These are phyloP conservation scores for Scartelaos histophorus DNA, from an alignment of 2,113 vertebrate genomes.

Conservation along the genomic window DNA sequence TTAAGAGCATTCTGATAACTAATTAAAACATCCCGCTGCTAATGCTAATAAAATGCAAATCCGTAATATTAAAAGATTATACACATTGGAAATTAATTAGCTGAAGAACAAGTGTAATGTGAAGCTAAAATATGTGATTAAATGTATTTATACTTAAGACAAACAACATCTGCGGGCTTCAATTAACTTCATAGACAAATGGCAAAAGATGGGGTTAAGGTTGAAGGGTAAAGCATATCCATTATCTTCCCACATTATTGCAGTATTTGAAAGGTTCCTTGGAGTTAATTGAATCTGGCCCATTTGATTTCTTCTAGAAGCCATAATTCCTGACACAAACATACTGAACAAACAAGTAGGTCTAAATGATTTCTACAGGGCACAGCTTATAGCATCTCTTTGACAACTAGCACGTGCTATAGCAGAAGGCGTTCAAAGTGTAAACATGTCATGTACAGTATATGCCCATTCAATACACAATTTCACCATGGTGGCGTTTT, in stretches of 20 bases:
- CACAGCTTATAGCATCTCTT: conserved; percentile 14
- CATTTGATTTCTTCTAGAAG: conserved; percentile 63
- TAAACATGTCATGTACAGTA: conserved; percentile 47
- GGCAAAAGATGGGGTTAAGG: conserved; percentile 59
- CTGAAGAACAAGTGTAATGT: conserved; percentile 73
- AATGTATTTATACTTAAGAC: conserved; percentile 68
- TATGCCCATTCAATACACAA: conserved; percentile 42
- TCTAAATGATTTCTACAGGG: conserved; percentile 32
- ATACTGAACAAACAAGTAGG: conserved; percentile 41
- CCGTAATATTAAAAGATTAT: conserved; percentile 65
- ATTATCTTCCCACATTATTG: conserved; percentile 66
- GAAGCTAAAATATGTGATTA: conserved; percentile 70
- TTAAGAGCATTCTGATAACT: conserved; percentile 20
- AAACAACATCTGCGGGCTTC: conserved; percentile 63
- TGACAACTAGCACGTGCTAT: conserved; percentile 16
- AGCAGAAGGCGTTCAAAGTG: conserved; percentile 10
- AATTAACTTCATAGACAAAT: conserved; percentile 76
- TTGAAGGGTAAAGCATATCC: conserved; percentile 64
- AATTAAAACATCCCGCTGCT: conserved; percentile 36
- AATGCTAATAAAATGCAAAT: conserved; percentile 52
- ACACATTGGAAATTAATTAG: conserved; percentile 73
- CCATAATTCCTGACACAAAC: conserved; percentile 61
- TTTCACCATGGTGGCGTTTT: conserved; percentile 75
- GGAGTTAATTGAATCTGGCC: conserved; percentile 68
- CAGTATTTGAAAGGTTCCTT: conserved; percentile 60